Base-by-base conservation (phyloP, 2,888 invertebrate genomes). In the Lepidocyrtoides sp. region DNA sequence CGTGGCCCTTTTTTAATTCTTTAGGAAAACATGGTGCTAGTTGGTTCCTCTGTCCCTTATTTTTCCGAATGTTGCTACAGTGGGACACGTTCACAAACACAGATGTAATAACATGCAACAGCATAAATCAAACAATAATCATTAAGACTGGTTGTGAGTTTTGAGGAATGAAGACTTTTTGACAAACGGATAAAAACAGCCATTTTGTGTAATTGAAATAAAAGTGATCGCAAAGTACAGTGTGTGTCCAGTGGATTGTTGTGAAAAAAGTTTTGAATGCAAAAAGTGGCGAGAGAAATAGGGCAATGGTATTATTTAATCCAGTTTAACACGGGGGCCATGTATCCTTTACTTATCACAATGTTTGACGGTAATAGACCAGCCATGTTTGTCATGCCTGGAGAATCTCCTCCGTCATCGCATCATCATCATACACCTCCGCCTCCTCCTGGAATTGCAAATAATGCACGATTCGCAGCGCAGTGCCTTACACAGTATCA, bases 361-460 rank as follows among this genome's bases (percentile, higher is more conserved):
- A 89, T 89, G 89, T 83, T 83, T 54, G 89, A 82, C 69, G 89
- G 83, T 51, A 89, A 89, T 69, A 69, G 66, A 54, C 89, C 89
- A 41, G 88, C 88, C 81, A 89, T 89, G 89, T 89, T 72, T 75
- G 89, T 89, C 14, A 72, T 89, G 87, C 87, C 87, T 48, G 75
- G 75, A 20, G 29, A 72, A 32, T 72, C 79, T 20, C 36, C 82
- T 63, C 60, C 82, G 12, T 57, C 82, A 36, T 0, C 81, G 60
- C 29, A n/a, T 29, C 66, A 66, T 26, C 60, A 60, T 17, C 63
- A 29, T 23, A 1, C 32, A 17, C 66, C 32, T 36, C 63, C 12
- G 14, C 66, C 12, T 29, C 29, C 63, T 10, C n/a, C 66, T 1
- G 63, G 63, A 7, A 36, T 4, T 36, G 36, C 36, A 66, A 66